These are phyloP conservation scores for Drosophila atripex DNA, from an alignment of 2,888 invertebrate genomes.

Conservation along the genomic window DNA sequence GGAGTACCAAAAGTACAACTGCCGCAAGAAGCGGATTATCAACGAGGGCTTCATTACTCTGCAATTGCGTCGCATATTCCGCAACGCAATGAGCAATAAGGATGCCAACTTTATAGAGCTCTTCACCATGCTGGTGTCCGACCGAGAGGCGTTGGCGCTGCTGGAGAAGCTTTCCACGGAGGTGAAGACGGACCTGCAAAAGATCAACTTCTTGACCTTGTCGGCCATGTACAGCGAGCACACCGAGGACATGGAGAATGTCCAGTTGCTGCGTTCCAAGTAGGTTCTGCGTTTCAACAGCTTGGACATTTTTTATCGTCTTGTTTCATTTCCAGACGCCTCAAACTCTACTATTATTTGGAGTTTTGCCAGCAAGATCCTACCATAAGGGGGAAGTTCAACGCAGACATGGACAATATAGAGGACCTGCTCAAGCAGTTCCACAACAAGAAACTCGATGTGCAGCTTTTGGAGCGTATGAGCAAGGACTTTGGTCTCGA, in stretches of 20 bases:
- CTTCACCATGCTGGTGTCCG: conserved; percentile 79
- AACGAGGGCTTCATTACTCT: conserved; percentile 74
- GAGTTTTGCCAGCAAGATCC: conserved; percentile 83
- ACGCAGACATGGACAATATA: conserved; percentile 81
- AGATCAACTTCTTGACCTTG: conserved; percentile 81
- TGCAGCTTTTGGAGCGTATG: conserved; percentile 80
- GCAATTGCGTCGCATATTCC: conserved; percentile 79
- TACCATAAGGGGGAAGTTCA: conserved; percentile 78
- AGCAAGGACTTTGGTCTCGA: conserved; percentile 83
- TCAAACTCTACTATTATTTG: conserved; percentile 82
- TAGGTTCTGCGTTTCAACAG: conserved; percentile 40
- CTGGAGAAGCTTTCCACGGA: conserved; percentile 77
- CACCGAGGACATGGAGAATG: conserved; percentile 70
- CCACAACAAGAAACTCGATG: conserved; percentile 80
- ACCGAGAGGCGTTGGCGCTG: conserved; percentile 64
- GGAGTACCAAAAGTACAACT: conserved; percentile 73
- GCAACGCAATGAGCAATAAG: conserved; percentile 79
- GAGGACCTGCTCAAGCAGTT: conserved; percentile 81
- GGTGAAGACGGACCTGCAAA: conserved; percentile 81
- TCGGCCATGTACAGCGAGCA: conserved; percentile 82
- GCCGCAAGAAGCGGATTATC: conserved; percentile 65
- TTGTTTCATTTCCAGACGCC: conserved; percentile 66
- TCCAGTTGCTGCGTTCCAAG: conserved; percentile 76
- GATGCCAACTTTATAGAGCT: conserved; percentile 82
- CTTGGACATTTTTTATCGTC: neutral